Evolutionary conservation across 2,888 invertebrate species (phyloP).

Genomic region (Hydropsyche betteni): DNA sequence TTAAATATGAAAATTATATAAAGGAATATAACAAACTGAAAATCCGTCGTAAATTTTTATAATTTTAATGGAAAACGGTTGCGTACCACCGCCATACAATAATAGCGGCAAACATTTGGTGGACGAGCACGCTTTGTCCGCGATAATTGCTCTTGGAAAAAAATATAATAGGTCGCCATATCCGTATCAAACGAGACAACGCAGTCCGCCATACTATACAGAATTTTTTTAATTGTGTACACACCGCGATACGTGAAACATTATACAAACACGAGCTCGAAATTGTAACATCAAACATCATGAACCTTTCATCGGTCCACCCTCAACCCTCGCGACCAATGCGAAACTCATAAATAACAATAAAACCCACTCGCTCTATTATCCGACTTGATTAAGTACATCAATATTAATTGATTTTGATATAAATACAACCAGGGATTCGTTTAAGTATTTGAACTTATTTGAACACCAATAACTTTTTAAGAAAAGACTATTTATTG

Average conservation of each 20-base stretch:
- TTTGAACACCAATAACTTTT: no score
- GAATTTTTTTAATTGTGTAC: slow-evolving; percentile 37
- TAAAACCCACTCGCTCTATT: neutral
- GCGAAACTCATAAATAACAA: slow-evolving; percentile 9
- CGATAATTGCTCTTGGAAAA: slow-evolving; percentile 50
- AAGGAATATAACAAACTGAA: no score
- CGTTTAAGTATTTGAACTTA: no score
- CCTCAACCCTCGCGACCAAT: neutral
- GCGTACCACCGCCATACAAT: neutral
- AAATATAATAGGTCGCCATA: slow-evolving; percentile 49
- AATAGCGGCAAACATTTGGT: slow-evolving; percentile 49
- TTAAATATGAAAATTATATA: no score
- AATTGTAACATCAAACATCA: slow-evolving; percentile 16
- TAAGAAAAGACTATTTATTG: no score
- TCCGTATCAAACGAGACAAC: slow-evolving; percentile 47
- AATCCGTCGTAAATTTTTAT: neutral
- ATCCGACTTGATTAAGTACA: no score
- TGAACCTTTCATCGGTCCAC: neutral
- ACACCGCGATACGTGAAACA: slow-evolving; percentile 18
- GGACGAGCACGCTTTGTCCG: slow-evolving; percentile 51
- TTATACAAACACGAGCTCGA: slow-evolving; percentile 24
- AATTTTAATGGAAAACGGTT: slow-evolving; percentile 16
- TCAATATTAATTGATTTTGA: no score
- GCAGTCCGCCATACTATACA: slow-evolving; percentile 16
- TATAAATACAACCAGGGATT: no score